Conservation (phyloP, 2,888 invertebrate genomes). For the Hydropsyche betteni region DNA sequence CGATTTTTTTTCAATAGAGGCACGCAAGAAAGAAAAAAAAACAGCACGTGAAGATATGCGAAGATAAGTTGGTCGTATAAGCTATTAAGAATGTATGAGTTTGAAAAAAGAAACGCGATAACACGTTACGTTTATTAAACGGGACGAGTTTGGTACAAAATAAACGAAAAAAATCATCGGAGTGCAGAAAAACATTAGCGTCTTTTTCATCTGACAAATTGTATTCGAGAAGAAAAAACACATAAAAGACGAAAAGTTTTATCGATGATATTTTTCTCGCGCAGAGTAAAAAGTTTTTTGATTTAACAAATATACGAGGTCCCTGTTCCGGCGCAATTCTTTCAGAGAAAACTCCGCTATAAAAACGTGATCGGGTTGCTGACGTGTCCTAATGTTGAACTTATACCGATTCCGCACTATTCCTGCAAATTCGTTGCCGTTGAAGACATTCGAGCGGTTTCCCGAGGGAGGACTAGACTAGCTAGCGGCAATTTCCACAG, state of each 20-base stretch:
- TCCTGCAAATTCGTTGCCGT: constrained; percentile 20
- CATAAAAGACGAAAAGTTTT: background rate
- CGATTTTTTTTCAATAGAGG: constrained; percentile 36
- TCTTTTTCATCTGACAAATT: too few relatives aligned
- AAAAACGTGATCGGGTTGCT: constrained; percentile 41
- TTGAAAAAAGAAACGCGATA: background rate
- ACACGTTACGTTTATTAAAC: background rate
- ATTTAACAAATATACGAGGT: constrained; percentile 31
- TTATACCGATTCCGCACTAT: constrained; percentile 5
- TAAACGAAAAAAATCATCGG: too few relatives aligned
- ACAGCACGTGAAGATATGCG: background rate
- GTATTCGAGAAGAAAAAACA: too few relatives aligned
- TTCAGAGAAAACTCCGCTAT: constrained; percentile 28
- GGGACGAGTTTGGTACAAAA: background rate
- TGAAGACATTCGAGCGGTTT: constrained; percentile 7
- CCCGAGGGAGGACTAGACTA: constrained; percentile 19
- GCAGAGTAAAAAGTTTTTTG: constrained; percentile 21
- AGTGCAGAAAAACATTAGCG: too few relatives aligned
- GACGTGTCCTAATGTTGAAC: constrained; percentile 23
- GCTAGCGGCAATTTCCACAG: constrained; percentile 13
- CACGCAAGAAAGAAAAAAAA: background rate
- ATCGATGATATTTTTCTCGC: constrained; percentile 22
- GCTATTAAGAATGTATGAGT: background rate
- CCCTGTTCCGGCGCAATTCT: background rate
- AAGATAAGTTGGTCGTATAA: background rate